Base-by-base conservation (phyloP, 2,888 invertebrate genomes). In the Salticus scenicus region DNA sequence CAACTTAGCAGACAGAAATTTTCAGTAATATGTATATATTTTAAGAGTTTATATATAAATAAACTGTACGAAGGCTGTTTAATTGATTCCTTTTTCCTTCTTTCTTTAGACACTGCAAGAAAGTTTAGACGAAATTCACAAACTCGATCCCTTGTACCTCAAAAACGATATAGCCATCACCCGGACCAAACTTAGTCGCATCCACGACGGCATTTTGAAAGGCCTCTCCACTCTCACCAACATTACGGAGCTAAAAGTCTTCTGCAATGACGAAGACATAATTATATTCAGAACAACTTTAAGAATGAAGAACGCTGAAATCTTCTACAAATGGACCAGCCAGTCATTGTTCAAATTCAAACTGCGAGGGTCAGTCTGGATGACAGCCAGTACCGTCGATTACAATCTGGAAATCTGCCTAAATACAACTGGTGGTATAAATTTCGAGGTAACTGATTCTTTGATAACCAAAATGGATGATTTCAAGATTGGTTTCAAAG, bases 191-290 rank as follows among this genome's bases (percentile, higher is more conserved):
- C n/a, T n/a, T n/a, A 57, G 73, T 17, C 66, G 67, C 14, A 33
- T 84, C 2, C n/a, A 42, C 7, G 63, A 78, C 51, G 83, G 83
- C 28, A 51, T 73, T 20, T 57, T 84, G 7, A 28, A 41, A 30
- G 83, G 83, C 7, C 37, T 84, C 17, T 78, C 77, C 12, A 67
- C 77, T 8, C 63, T 84, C 17, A 57, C 31, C 31, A 73, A 73
- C 24, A 20, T 42, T 28, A 37, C 77, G 5, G 69, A 41, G 0
- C 27, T 84, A 1, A 14, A 69, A 12, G 83, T 84, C 12, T 24
- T 57, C n/a, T 84, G 83, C 27, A 57, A 78, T 12, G 67, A 37
- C 1, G 42, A 37, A 0, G 63, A 73, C 10, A 47, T 28, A 8
- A 41, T 84, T 1, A 24, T 77, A 10, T 71, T 84, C 33, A 24